Evolutionary conservation across 2,797 vertebrate genomes (phyloP), one percentile per base, ranked within the genome.

Genomic region (Siniperca scherzeri): DNA sequence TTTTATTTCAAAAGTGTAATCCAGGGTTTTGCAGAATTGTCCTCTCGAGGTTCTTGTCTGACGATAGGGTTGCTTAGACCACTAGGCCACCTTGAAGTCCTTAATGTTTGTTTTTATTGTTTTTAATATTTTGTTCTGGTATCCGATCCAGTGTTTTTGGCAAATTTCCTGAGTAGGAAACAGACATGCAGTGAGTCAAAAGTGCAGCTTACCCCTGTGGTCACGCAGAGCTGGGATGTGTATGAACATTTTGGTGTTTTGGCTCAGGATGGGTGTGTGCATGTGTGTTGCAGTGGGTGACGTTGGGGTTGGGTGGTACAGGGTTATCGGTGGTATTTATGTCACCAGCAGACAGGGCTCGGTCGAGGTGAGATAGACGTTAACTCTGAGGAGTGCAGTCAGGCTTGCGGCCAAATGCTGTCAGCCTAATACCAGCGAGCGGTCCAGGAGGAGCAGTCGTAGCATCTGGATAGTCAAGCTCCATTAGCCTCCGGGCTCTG

Each of bases 401-500:
- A 85, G 92, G 91, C 92, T 93, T 40, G 83, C 25, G 73, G 92
- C 91, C 93, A 94, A 92, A 86, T 50, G 61, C 83, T 92, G 90
- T 91, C 92, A 91, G 88, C 74, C 83, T 89, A 91, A 93, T 83
- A 82, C 91, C 55, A 73, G 82, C 44, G 50, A 85, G 83, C 61
- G 62, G 90, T 84, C 90, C 89, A 22, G 83, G 89, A 91, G 93
- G 91, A 91, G 85, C 78, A 46, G 86, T 71, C 50, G 56, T 85
- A 91, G 93, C 93, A 93, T 94, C 94, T 95, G 95, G 94, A 90
- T 91, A 90, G 94, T 94, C 94, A 95, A 87, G 94, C 93, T 94
- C 94, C 91, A 96, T 96, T 96, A 95, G 88, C 82, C 92, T 86
- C 82, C 79, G 61, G 56, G 92, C 92, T 85, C 89, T 81, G 91